Conservation (phyloP, 2,888 invertebrate genomes). For the Arctia plantaginis region DNA sequence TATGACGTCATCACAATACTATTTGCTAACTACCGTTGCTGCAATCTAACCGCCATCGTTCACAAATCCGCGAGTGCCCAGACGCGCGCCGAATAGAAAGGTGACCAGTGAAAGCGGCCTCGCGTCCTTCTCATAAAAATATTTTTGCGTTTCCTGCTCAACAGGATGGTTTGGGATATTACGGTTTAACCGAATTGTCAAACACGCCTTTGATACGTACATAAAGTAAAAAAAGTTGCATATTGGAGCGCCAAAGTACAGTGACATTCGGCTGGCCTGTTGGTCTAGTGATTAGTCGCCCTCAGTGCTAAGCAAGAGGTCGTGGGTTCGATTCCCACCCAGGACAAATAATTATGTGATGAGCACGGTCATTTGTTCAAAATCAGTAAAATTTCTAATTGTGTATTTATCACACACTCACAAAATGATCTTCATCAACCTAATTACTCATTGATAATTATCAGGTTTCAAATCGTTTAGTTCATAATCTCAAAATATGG, state of each 20-base stretch:
- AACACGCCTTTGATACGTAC: too few species aligned
- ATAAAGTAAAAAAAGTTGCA: too few species aligned
- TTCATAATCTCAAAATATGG: constrained; percentile 1
- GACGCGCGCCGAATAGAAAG: constrained; percentile 77
- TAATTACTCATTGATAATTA: neutral
- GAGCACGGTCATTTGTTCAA: too few species aligned
- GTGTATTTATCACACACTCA: too few species aligned
- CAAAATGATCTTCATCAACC: neutral
- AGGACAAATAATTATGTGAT: too few species aligned
- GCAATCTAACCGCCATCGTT: constrained; percentile 1
- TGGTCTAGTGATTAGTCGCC: too few species aligned
- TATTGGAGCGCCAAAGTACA: too few species aligned
- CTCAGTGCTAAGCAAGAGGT: too few species aligned
- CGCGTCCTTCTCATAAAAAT: constrained; percentile 65
- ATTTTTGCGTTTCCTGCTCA: constrained; percentile 60
- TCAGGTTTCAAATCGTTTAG: neutral
- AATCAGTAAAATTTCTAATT: too few species aligned
- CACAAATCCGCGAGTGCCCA: constrained; percentile 42
- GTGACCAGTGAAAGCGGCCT: constrained; percentile 67
- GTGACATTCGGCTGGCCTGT: too few species aligned
- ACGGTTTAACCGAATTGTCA: neutral
- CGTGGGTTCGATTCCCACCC: too few species aligned
- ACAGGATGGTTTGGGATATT: neutral
- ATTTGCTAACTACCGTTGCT: neutral
- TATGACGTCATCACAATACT: neutral